Base-by-base conservation (phyloP, 2,888 invertebrate genomes). In the Psylliodes chrysocephalus region DNA sequence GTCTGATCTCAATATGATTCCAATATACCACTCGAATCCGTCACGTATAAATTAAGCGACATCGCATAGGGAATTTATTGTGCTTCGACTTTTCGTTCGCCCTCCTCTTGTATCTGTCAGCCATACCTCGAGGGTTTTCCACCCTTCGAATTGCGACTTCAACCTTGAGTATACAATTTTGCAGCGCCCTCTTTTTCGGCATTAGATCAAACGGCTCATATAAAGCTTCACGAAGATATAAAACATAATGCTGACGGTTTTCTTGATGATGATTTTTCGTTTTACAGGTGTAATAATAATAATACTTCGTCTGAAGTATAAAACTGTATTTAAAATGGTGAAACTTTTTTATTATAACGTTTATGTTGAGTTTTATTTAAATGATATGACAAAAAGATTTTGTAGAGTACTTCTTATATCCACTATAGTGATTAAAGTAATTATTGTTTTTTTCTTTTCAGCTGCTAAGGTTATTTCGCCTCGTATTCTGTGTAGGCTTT, bases 211-310 rank as follows among this genome's bases (percentile, higher is more conserved):
- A 73, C 73, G 70, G 70, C 73, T 67, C 68, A 64, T 68, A 71
- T 67, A 61, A 63, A 71, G 65, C 69, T 73, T 73, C 70, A 73
- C 70, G 75, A 73, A 72, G 71, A 73, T 68, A 72, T 68, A 57
- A 64, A 66, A 60, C 35, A 66, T 59, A n/a, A n/a, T n/a, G 69
- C 71, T 12, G n/a, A n/a, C 40, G 40, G 40, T 40, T 8, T 33
- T 33, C 33, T n/a, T 33, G 33, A 33, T 33, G 10, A 33, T 33
- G 33, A 6, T n/a, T 33, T 33, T 33, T 33, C n/a, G n/a, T n/a
- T n/a, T n/a, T n/a, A n/a, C n/a, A 33, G 10, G 33, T 2, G 33
- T 33, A 33, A 33, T n/a, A 33, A 28, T 28, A n/a, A n/a, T n/a
- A n/a, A n/a, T n/a, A n/a, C n/a, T n/a, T n/a, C n/a, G n/a, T n/a